phyloP scores from a whole-genome alignment of 2,113 vertebrate genomes.

The Copsychus sechellarum region DNA sequence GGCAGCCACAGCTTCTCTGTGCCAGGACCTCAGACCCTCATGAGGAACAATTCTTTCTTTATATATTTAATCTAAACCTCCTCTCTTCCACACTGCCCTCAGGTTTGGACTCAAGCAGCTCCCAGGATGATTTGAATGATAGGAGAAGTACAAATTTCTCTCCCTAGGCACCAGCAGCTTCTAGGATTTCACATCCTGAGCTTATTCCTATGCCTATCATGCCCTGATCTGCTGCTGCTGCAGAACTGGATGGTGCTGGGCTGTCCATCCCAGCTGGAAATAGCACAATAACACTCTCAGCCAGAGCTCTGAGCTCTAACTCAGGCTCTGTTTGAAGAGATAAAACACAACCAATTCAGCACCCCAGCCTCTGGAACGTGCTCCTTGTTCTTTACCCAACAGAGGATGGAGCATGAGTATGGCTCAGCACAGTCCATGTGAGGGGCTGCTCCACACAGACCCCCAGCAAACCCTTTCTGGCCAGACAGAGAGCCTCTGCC shows the following conservation, averaged over 20 bases:
- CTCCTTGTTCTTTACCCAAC: background rate
- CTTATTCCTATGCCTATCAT: background rate
- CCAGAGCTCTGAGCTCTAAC: background rate
- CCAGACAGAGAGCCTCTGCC: background rate
- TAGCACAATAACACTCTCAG: background rate
- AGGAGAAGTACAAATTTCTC: background rate
- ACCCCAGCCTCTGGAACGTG: background rate
- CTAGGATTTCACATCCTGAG: background rate
- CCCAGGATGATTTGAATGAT: background rate
- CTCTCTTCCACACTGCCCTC: background rate
- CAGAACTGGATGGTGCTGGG: background rate
- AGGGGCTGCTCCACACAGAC: background rate
- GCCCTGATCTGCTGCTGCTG: background rate
- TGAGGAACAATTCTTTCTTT: background rate
- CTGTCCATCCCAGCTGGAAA: background rate
- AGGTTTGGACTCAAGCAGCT: background rate
- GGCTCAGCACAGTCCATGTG: background rate
- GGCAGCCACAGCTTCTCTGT: background rate
- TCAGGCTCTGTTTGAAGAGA: background rate
- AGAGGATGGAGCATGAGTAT: fast-evolving
- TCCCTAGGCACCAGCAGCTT: background rate
- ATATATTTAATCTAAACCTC: background rate
- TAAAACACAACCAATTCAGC: background rate
- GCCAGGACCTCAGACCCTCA: background rate
- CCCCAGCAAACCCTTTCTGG: background rate